These are phyloP conservation scores for Caenorhabditis sinica DNA, from an alignment of 2,888 invertebrate genomes.

Conservation along the genomic window DNA sequence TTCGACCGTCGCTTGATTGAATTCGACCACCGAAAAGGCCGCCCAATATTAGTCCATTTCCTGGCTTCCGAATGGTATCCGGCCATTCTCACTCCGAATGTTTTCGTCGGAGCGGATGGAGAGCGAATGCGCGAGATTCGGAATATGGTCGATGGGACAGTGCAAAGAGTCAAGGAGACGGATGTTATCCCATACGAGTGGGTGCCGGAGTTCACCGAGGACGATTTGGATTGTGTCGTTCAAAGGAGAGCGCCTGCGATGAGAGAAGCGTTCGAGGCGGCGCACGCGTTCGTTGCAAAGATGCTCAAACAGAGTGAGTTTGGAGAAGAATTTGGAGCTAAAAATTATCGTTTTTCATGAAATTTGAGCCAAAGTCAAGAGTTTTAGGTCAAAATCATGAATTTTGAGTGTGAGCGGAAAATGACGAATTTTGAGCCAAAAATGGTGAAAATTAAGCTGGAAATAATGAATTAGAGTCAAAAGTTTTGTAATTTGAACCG, in stretches of 20 bases:
- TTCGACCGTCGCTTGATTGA: no score
- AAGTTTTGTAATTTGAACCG: no score
- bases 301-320: no score
- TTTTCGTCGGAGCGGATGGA: not conserved
- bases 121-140: constrained; percentile 1
- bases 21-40: no score
- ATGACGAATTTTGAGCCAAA: no score
- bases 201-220: not conserved
- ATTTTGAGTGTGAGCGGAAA: no score
- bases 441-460: no score
- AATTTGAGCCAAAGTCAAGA: no score
- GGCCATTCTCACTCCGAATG: constrained; percentile 2
- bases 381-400: no score
- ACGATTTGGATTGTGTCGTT: not conserved
- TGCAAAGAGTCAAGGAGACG: constrained; percentile 12
- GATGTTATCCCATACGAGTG: constrained; percentile 33
- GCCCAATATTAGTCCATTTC: not conserved
- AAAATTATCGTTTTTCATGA: no score
- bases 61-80: constrained; percentile 9
- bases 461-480: no score
- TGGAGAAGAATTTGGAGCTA: no score
- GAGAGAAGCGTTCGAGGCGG: not conserved
- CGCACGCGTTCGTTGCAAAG: not conserved
- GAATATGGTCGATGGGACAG: constrained; percentile 12
- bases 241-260: not conserved